These are phyloP conservation scores for Matsumurasca onukii DNA, from an alignment of 1,140 invertebrate species.

Conservation along the genomic window DNA sequence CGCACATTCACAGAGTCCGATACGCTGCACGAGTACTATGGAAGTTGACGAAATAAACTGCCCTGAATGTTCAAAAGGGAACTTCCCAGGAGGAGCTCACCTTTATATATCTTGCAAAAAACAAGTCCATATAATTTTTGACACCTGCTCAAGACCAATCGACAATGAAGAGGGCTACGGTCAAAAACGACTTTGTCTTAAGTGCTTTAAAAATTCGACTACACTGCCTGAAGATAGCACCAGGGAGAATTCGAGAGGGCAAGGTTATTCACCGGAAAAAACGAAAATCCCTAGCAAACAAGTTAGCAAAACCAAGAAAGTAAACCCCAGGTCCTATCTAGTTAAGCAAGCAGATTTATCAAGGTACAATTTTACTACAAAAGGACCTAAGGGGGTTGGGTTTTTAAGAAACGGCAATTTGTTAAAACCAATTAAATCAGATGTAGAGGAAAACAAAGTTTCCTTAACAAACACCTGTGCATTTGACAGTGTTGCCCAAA, in stretches of 20 bases:
- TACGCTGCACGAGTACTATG: not conserved
- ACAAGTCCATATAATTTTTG: not conserved
- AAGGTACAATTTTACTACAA: not conserved
- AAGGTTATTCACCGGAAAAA: conserved; percentile 1
- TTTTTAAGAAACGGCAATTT: not conserved
- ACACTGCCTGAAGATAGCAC: not conserved
- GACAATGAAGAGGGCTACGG: conserved; percentile 5
- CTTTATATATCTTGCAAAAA: too few species aligned
- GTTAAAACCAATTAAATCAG: conserved; percentile 2
- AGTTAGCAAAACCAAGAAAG: conserved; percentile 6
- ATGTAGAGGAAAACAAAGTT: not conserved
- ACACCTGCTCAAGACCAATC: not conserved
- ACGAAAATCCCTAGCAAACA: not conserved
- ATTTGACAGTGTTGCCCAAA: conserved; percentile 15
- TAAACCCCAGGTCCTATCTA: not conserved
- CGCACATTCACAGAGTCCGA: not conserved
- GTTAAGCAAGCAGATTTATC: conserved; percentile 1
- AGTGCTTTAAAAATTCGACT: not conserved
- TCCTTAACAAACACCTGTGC: conserved; percentile 12
- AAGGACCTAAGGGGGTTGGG: conserved; percentile 9
- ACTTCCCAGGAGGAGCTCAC: conserved; percentile 22
- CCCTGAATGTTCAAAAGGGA: conserved; percentile 16
- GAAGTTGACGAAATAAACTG: not conserved
- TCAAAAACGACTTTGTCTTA: not conserved
- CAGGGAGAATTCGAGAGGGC: conserved; percentile 10